Evolutionary conservation across 2,797 vertebrate genomes (phyloP).

Genomic region (Malurus leucopterus): DNA sequence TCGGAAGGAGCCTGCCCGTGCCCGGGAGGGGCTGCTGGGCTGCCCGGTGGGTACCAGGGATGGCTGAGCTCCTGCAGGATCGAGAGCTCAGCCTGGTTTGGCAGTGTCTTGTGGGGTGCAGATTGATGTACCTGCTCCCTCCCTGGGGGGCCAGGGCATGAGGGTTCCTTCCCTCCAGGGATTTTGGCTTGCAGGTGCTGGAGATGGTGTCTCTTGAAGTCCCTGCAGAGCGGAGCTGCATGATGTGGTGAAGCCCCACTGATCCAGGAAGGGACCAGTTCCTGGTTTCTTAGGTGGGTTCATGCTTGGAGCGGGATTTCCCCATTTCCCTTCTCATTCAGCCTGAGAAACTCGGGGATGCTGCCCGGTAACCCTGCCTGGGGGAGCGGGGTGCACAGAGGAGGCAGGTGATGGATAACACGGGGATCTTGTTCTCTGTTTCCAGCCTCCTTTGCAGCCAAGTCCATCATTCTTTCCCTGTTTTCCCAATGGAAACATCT

Average conservation of each 20-base stretch:
- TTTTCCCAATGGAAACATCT: not conserved
- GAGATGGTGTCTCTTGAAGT: not conserved
- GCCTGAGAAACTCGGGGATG: not conserved
- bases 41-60: not conserved
- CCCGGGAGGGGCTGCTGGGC: not conserved
- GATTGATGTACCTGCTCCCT: not conserved
- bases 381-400: not conserved
- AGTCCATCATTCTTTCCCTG: not conserved
- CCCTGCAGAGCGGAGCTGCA: not conserved
- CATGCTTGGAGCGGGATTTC: not conserved
- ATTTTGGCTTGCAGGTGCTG: not conserved
- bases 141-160: rapidly evolving
- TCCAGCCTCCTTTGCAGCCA: not conserved
- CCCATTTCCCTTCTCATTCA: not conserved
- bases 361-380: not conserved
- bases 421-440: not conserved
- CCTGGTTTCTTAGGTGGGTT: not conserved
- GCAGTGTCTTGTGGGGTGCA: not conserved
- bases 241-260: not conserved
- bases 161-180: not conserved
- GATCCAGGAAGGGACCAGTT: not conserved
- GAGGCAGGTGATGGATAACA: not conserved
- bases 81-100: rapidly evolving
- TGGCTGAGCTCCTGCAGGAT: rapidly evolving
- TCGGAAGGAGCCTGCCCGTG: not conserved